Evolutionary conservation across 2,113 vertebrate genomes (phyloP), one percentile per base, ranked within the genome.

Genomic region (Centropus unirufus): DNA sequence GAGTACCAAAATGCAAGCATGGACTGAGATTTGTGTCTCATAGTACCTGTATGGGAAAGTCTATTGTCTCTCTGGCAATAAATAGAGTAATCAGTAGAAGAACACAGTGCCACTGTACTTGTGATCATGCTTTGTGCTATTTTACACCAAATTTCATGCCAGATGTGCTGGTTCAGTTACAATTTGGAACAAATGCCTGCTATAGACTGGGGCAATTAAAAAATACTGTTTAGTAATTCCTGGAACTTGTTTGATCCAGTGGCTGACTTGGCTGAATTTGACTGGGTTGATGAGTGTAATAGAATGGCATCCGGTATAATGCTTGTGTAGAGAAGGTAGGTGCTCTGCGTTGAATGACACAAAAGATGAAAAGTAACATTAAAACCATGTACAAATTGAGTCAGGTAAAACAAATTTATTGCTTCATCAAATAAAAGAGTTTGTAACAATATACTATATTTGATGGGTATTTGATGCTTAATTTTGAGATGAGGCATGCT

Each of bases 81-180:
- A n/a, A 26, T 4, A 3, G 2, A 7, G 5, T 52, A 23, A 30
- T 2, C 18, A 74, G 11, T 13, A 15, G 42, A 8, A 67, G 26
- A 74, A 9, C 3, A 0, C 44, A 36, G 4, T 0, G 5, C 5
- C 23, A 1, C 22, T 7, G 40, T 3, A 3, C 24, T 54, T 16
- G 5, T 21, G 14, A 6, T 40, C 0, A 0, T 16, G 6, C 8
- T 73, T 80, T 57, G 58, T 27, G 64, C 18, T 22, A 1, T 36
- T 68, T 40, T 6, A 27, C 26, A 7, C 23, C 2, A 5, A n/a
- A 10, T 78, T 86, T 57, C 2, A 1, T 72, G 88, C 57, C 58
- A 11, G 7, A 54, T 39, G 52, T 7, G 2, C 49, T 42, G n/a
- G 23, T 63, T 79, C 6, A 7, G 47, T 52, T 73, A 46, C 10